phyloP scores from a whole-genome alignment of 2,113 vertebrate species.

The Marmota flaviventris region DNA sequence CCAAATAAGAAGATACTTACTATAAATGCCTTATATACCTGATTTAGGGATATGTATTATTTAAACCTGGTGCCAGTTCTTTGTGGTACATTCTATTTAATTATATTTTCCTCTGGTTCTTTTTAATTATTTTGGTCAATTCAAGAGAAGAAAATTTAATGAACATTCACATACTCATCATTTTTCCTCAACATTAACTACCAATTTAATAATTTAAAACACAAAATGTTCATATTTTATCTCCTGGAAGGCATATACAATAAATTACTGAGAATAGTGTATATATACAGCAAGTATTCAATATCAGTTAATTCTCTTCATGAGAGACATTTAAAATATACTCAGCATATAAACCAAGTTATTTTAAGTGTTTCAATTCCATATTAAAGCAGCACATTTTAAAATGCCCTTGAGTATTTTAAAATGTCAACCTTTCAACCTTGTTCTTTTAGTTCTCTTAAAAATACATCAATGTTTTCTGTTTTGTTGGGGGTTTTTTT shows the following conservation, averaged over 20 bases:
- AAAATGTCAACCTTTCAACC: constrained; percentile 4
- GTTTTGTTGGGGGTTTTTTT: too few relatives aligned
- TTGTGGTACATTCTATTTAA: not conserved
- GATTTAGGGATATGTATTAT: not conserved
- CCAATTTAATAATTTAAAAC: constrained; percentile 40
- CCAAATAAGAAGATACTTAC: not conserved
- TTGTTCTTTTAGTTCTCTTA: not conserved
- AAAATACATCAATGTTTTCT: not conserved
- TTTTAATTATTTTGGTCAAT: constrained; percentile 25
- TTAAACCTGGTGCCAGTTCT: not conserved
- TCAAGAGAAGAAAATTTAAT: not conserved
- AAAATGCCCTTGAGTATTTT: not conserved
- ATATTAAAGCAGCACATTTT: constrained; percentile 16
- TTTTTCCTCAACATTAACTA: constrained; percentile 40
- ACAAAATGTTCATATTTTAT: constrained; percentile 38
- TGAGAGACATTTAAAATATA: constrained; percentile 1
- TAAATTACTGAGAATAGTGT: not conserved
- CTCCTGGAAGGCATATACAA: not conserved
- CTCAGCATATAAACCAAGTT: not conserved
- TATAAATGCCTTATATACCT: not conserved
- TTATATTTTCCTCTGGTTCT: not conserved
- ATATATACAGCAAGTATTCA: not conserved
- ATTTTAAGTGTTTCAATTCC: constrained; percentile 14
- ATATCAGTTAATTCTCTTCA: not conserved
- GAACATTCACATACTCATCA: not conserved